Evolutionary conservation across 2,797 vertebrate species (phyloP).

Genomic region (Aphelocoma californica): DNA sequence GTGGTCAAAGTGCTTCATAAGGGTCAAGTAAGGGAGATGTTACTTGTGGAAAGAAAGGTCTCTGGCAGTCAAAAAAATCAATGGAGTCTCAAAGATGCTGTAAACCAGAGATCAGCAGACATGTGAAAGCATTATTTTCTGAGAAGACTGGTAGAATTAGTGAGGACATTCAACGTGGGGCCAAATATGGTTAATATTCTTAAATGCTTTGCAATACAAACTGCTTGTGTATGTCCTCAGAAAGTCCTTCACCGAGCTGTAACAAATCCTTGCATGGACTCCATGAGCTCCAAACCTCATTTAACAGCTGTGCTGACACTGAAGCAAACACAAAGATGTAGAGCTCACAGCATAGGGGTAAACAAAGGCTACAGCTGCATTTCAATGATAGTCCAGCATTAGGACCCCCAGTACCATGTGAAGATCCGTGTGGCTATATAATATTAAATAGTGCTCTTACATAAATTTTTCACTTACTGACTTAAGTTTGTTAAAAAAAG

Average conservation of each 20-base stretch:
- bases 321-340: neutral
- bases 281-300: neutral
- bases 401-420: neutral
- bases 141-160: neutral
- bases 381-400: neutral
- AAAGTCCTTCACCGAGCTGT: neutral
- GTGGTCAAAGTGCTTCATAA: neutral
- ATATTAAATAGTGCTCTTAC: neutral
- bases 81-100: neutral
- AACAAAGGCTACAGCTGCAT: neutral
- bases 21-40: neutral
- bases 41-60: neutral
- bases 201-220: neutral
- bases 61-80: neutral
- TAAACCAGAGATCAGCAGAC: neutral
- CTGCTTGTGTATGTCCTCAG: neutral
- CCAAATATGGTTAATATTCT: neutral
- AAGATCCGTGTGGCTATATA: neutral
- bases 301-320: neutral
- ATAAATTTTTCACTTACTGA: neutral
- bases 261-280: neutral
- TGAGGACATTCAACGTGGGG: neutral
- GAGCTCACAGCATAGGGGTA: neutral
- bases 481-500: neutral
- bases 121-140: neutral